Conservation (phyloP, 1,140 invertebrate species). For the Drosophila asahinai region DNA sequence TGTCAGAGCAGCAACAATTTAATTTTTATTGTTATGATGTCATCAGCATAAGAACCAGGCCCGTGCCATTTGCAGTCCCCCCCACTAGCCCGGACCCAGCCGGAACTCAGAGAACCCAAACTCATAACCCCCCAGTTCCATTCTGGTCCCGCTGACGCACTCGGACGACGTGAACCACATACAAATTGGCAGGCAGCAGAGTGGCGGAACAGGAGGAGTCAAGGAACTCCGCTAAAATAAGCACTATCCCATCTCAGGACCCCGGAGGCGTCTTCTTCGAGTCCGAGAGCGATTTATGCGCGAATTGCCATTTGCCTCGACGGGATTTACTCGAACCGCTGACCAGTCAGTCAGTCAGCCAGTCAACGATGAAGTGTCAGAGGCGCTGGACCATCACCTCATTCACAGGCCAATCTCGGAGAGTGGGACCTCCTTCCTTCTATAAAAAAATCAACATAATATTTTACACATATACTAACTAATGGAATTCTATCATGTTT, state of each 20-base stretch:
- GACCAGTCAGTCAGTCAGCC: constrained; percentile 21
- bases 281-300: constrained; percentile 47
- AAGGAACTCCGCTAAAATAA: constrained; percentile 16
- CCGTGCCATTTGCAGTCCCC: constrained; percentile 37
- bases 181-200: constrained; percentile 39
- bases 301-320: constrained; percentile 24
- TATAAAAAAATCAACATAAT: no score
- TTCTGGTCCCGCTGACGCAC: constrained; percentile 35
- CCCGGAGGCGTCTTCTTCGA: constrained; percentile 13
- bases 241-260: constrained; percentile 17
- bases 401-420: background rate
- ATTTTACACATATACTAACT: no score
- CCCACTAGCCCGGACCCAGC: background rate
- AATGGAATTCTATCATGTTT: background rate
- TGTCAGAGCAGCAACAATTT: constrained; percentile 61
- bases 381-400: background rate
- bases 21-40: constrained; percentile 69
- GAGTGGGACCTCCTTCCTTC: background rate
- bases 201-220: background rate
- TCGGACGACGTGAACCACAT: constrained; percentile 47
- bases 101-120: background rate
- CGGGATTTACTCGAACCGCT: constrained; percentile 39
- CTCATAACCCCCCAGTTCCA: constrained; percentile 6
- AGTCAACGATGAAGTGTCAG: constrained; percentile 12
- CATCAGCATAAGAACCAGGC: constrained; percentile 61